Base-by-base conservation (phyloP, 2,888 invertebrate species). In the Ophioninae sp. region DNA sequence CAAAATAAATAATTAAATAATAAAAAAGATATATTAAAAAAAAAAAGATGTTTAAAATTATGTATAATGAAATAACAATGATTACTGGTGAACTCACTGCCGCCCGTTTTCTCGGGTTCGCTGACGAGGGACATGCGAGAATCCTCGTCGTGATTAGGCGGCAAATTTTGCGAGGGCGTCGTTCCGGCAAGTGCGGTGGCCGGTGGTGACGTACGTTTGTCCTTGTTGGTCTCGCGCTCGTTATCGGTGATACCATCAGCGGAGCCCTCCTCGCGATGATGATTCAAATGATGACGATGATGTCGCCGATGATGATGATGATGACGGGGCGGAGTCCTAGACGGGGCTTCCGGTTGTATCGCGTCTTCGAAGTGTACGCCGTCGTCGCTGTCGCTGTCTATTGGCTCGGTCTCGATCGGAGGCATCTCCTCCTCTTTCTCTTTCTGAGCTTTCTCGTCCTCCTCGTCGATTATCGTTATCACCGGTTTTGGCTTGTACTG, bases 401-500 rank as follows among this genome's bases (percentile, higher is more conserved):
- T 96, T 81, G 96, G 96, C 93, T 95, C 96, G 72, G 95, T 95
- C 92, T 96, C 95, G 85, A 95, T 94, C 0, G 94, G 94, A 64
- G 96, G 96, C 92, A 96, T 92, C 44, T 88, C 79, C 59, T 90
- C 89, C n/a, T 92, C 91, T 37, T 92, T 91, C 57, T 93, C 92
- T 59, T 93, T 93, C 78, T 92, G 92, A 41, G 89, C 88, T 70
- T 93, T 93, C 7, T 93, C 93, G 56, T 93, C 93, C 21, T 93
- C 93, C 85, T 93, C 93, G 79, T 92, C 92, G 61, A 93, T 92
- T 81, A 94, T 93, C 78, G 94, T 93, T 87, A 98, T 96, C 77
- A 98, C 94, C 86, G 97, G 95, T 89, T 96, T 96, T 75, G 98
- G 98, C 92, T 95, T 95, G 93, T 98, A 97, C 91, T 96, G 95